phyloP scores from a whole-genome alignment of 2,888 invertebrate genomes.

The Sesia apiformis region DNA sequence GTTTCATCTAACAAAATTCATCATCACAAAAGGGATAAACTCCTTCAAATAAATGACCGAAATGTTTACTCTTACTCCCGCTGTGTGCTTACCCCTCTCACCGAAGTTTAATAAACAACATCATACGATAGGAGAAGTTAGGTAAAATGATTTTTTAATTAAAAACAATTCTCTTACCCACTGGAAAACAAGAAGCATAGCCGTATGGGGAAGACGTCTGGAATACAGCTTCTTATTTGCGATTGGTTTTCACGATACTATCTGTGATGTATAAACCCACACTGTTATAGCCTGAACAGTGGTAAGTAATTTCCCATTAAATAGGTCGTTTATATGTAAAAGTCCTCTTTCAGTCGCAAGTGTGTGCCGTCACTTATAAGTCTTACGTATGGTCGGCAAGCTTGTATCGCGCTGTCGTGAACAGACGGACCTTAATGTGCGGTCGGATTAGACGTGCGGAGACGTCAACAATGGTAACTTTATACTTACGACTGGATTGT shows the following conservation, averaged over 20 bases:
- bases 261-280: too few relatives aligned
- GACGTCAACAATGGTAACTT: slow-evolving; percentile 23
- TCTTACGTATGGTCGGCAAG: slow-evolving; percentile 23
- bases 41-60: slow-evolving; percentile 55
- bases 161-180: too few relatives aligned
- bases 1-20: slow-evolving; percentile 13
- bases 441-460: slow-evolving; percentile 28
- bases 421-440: slow-evolving; percentile 40
- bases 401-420: slow-evolving; percentile 38
- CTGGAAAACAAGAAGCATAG: too few relatives aligned
- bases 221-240: not conserved
- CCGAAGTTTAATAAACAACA: too few relatives aligned
- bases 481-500: slow-evolving; percentile 22
- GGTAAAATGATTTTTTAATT: too few relatives aligned
- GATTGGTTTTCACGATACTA: not conserved
- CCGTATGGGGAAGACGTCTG: too few relatives aligned
- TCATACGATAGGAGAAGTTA: too few relatives aligned
- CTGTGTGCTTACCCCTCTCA: too few relatives aligned
- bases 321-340: too few relatives aligned
- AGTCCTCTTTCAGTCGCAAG: slow-evolving; percentile 16
- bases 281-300: too few relatives aligned
- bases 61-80: too few relatives aligned
- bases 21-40: slow-evolving; percentile 39
- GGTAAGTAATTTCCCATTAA: not conserved
- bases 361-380: slow-evolving; percentile 18